phyloP scores from a whole-genome alignment of 2,797 vertebrate species.

The Coracias cyanogaster region DNA sequence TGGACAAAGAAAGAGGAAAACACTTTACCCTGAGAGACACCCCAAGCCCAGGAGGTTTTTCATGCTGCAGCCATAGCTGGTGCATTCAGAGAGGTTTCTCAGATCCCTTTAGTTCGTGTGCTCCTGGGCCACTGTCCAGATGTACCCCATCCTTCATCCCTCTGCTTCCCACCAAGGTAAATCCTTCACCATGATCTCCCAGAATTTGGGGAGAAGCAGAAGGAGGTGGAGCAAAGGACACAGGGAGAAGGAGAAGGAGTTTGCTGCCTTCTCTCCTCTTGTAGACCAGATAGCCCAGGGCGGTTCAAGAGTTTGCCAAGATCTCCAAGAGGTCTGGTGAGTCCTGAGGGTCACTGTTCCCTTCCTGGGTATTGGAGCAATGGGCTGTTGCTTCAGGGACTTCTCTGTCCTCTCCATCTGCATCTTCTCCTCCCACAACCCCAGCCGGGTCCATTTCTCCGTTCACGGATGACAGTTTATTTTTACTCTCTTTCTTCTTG shows the following conservation, averaged over 20 bases:
- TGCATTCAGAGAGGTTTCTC: background rate
- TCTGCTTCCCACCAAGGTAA: background rate
- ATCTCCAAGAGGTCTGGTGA: background rate
- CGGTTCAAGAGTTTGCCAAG: background rate
- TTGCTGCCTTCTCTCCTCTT: background rate
- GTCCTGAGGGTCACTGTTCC: background rate
- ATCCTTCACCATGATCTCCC: fast-evolving
- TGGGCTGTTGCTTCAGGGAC: background rate
- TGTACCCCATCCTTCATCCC: background rate
- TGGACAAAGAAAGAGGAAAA: background rate
- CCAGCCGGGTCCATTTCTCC: background rate
- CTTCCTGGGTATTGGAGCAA: background rate
- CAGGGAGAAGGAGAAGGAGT: background rate
- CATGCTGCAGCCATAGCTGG: background rate
- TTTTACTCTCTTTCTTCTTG: constrained; percentile 39
- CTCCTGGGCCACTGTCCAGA: background rate
- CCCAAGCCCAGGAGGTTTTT: fast-evolving
- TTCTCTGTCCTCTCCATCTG: background rate
- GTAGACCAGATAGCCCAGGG: too few species aligned
- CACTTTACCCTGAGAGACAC: background rate
- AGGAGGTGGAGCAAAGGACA: background rate
- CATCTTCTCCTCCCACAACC: background rate
- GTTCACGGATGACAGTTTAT: background rate
- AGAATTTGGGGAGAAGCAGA: background rate
- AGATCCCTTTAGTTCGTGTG: too few species aligned